Conservation (phyloP, 2,888 invertebrate genomes). For the Acanthosoma haemorrhoidale region DNA sequence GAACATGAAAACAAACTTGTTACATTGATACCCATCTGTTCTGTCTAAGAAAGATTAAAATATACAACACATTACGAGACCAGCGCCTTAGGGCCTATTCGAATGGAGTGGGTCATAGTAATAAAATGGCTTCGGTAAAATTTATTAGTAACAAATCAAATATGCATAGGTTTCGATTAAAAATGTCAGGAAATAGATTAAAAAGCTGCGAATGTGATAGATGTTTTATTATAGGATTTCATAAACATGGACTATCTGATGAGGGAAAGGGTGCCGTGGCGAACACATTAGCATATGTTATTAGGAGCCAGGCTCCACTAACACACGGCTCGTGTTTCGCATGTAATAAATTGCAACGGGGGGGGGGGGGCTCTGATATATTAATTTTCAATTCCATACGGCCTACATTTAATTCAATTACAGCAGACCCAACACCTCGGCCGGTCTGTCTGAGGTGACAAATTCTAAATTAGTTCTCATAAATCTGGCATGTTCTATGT, state of each 20-base stretch:
- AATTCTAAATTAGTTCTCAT: conserved; percentile 18
- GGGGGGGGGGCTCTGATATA: background rate
- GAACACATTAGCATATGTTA: background rate
- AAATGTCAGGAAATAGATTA: background rate
- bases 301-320: background rate
- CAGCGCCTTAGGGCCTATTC: background rate
- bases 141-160: conserved; percentile 4
- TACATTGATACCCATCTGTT: background rate
- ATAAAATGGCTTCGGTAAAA: background rate
- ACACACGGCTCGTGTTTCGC: background rate
- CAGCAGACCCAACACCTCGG: background rate
- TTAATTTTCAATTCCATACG: conserved; percentile 19
- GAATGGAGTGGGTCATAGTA: background rate
- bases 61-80: background rate
- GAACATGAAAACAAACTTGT: background rate
- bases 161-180: conserved; percentile 21
- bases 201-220: background rate
- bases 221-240: conserved; percentile 17
- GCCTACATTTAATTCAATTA: conserved; percentile 23
- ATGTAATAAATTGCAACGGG: background rate
- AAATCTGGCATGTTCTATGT: too few species aligned
- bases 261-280: background rate
- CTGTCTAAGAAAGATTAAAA: background rate
- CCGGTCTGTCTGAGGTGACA: background rate
- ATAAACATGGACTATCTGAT: conserved; percentile 21